A percentile compares a stretch with the other conserved stretches of the same genome.
Evolutionary conservation across 2,797 vertebrate species (phyloP).

Genomic region (Dallia pectoralis): DNA sequence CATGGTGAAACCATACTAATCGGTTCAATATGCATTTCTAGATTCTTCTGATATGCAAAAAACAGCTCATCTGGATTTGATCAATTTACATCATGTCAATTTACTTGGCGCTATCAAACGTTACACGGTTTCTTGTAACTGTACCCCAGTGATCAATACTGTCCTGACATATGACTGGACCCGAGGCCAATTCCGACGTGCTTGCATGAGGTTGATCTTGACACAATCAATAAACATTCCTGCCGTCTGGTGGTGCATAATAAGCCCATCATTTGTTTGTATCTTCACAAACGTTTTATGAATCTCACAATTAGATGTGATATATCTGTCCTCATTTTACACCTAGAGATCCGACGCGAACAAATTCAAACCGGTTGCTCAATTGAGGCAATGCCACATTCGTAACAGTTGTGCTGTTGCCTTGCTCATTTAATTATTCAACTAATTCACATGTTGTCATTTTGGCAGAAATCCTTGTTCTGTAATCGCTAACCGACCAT

Average conservation of each 20-base stretch:
- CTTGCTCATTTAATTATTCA: background rate
- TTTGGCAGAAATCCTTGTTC: background rate
- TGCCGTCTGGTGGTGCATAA: too few relatives aligned
- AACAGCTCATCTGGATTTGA: constrained; percentile 21
- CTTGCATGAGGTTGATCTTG: background rate
- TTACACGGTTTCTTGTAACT: constrained; percentile 2
- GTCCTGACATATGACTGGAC: background rate
- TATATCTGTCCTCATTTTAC: too few relatives aligned
- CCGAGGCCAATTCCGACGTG: background rate
- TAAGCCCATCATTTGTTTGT: too few relatives aligned
- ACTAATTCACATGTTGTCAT: background rate
- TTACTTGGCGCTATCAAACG: constrained; percentile 12
- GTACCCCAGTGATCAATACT: background rate
- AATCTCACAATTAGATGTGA: too few relatives aligned
- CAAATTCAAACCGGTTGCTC: too few relatives aligned
- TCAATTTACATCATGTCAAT: constrained; percentile 25
- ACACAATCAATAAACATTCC: too few relatives aligned
- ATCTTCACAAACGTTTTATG: too few relatives aligned
- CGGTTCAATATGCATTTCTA: background rate
- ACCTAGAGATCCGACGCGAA: too few relatives aligned
- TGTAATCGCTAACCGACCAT: background rate
- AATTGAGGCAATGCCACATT: too few relatives aligned
- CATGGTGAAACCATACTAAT: background rate
- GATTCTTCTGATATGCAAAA: background rate
- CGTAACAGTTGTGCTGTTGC: too few relatives aligned